Evolutionary conservation across 2,888 invertebrate genomes (phyloP).

Genomic region (Gari tellinella): DNA sequence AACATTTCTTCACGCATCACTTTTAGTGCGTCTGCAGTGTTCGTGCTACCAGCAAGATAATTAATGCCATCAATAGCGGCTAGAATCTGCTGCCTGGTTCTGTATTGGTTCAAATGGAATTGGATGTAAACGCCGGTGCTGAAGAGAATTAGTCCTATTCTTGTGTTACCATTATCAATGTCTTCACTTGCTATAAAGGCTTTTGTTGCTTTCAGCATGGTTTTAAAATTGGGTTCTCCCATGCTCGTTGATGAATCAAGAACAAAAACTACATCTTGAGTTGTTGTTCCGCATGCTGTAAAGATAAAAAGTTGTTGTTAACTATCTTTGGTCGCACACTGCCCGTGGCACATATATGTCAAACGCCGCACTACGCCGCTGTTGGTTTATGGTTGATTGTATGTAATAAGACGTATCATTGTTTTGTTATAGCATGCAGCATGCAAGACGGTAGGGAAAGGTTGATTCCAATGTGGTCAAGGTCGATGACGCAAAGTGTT

Average conservation of each 20-base stretch:
- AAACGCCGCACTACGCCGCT: too few species aligned
- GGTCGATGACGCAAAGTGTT: too few species aligned
- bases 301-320: not conserved
- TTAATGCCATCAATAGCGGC: constrained; percentile 68
- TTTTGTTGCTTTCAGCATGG: constrained; percentile 68
- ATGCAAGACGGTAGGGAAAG: too few species aligned
- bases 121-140: constrained; percentile 65
- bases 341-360: too few species aligned
- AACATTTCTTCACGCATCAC: constrained; percentile 74
- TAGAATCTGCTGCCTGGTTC: constrained; percentile 57
- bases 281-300: constrained; percentile 33
- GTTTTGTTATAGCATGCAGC: too few species aligned
- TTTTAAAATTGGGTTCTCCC: constrained; percentile 63
- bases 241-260: constrained; percentile 75
- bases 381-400: too few species aligned
- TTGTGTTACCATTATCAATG: constrained; percentile 71
- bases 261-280: constrained; percentile 58
- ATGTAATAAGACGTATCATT: too few species aligned
- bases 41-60: constrained; percentile 78
- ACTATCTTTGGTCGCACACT: not conserved
- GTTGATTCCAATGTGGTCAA: too few species aligned
- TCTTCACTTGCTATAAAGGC: constrained; percentile 65
- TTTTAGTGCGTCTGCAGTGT: constrained; percentile 78
- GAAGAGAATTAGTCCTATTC: constrained; percentile 75
- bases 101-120: constrained; percentile 67